phyloP scores from a whole-genome alignment of 2,797 vertebrate genomes.

The Furcifer pardalis region DNA sequence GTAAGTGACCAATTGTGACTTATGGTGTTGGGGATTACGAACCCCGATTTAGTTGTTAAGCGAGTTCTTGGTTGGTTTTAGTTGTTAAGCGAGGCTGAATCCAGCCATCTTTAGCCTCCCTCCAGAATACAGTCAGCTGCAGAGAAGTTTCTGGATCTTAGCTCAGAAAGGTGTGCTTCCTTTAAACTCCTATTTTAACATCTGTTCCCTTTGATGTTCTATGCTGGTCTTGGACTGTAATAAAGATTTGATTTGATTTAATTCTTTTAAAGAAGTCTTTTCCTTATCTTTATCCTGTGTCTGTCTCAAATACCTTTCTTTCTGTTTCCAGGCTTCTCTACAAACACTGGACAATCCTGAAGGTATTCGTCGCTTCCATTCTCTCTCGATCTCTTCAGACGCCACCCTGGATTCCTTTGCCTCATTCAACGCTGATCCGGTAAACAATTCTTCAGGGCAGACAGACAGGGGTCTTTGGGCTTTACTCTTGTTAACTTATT shows the following conservation, averaged over 20 bases:
- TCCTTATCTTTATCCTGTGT: neutral
- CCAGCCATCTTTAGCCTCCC: constrained; percentile 79
- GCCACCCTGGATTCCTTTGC: constrained; percentile 87
- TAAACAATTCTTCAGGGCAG: constrained; percentile 44
- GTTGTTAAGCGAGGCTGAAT: no score
- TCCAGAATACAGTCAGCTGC: constrained; percentile 86
- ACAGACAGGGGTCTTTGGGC: neutral
- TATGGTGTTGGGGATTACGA: no score
- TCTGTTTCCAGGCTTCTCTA: constrained; percentile 6
- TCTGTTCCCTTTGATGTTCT: no score
- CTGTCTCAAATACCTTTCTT: neutral
- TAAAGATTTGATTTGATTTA: no score
- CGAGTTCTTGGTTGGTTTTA: no score
- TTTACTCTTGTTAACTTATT: no score
- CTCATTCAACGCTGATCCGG: constrained; percentile 86
- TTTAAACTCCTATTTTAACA: no score
- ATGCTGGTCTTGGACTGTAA: no score
- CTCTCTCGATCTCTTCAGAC: constrained; percentile 87
- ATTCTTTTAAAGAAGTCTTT: constrained; percentile 27
- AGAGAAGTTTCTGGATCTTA: constrained; percentile 84
- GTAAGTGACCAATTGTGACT: no score
- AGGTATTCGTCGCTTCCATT: constrained; percentile 87
- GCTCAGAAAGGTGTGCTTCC: constrained; percentile 82
- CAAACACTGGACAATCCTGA: constrained; percentile 78
- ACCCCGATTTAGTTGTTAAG: no score